Evolutionary conservation across 2,113 vertebrate genomes (phyloP), one percentile per base, ranked within the genome.

Genomic region (Chunga burmeisteri): DNA sequence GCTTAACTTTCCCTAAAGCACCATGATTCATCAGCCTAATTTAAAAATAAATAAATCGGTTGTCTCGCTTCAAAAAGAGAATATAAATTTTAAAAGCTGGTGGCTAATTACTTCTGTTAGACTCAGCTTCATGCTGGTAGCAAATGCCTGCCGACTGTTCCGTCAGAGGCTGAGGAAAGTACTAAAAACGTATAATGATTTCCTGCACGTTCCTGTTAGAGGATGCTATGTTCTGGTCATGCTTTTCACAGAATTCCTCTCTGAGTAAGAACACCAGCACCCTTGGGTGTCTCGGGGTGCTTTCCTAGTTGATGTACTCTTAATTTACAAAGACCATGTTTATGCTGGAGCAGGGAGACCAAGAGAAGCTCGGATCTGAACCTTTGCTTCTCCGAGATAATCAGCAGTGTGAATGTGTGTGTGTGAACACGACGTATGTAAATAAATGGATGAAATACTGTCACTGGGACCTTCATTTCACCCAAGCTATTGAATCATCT

Each of bases 401-500:
- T 93, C 94, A 65, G 95, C 92, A 90, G 49, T 6, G 58, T 9
- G 42, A 47, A 14, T 20, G 78, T 65, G 50, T 56, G 66, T 79
- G 90, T 81, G 91, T 73, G 94, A 94, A 91, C 94, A 86, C 1
- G 26, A 16, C 15, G 5, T 91, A 4, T 53, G 90, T 93, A 96
- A 97, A 96, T 91, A 96, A 72, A 96, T 10, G 71, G 71, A 82
- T 68, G 67, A 71, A 93, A 82, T 90, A 30, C 68, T 62, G 7
- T 81, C 90, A 12, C 78, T 46, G 78, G 94, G 95, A 88, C 94
- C 93, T 97, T 96, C 88, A 67, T 88, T 95, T 93, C 95, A 94
- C 95, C 94, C 86, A 67, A 32, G 90, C 94, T 94, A 62, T 93
- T 96, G 93, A 94, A 91, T 94, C 89, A 83, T 72, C 65, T 96